Conservation (phyloP, 2,113 vertebrate genomes). For the Cavia porcellus region DNA sequence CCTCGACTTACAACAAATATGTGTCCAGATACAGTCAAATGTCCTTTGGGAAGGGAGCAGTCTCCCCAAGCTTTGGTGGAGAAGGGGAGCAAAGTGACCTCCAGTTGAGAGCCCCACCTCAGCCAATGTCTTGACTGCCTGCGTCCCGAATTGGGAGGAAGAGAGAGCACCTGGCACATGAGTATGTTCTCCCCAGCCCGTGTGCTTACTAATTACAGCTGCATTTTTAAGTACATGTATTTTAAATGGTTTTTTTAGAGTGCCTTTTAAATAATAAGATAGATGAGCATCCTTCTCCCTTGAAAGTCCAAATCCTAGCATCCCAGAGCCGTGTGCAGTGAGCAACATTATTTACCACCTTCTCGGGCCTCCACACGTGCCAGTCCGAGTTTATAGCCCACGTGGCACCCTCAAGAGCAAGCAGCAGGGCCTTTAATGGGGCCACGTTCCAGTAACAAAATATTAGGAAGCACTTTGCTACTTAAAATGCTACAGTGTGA, state of each 20-base stretch:
- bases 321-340: neutral
- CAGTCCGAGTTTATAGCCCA: neutral
- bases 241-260: neutral
- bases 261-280: constrained; percentile 26
- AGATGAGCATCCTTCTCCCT: neutral
- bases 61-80: neutral
- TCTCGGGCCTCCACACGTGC: accelerated
- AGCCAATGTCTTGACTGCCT: neutral
- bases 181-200: neutral
- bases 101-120: neutral
- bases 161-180: accelerated
- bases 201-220: neutral
- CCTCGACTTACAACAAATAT: accelerated
- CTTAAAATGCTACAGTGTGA: neutral
- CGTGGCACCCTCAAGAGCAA: accelerated
- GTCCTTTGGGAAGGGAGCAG: neutral
- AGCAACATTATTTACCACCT: neutral
- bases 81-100: neutral
- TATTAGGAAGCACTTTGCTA: neutral
- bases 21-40: neutral
- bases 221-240: neutral
- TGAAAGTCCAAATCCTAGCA: neutral
- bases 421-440: neutral
- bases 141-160: neutral
- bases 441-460: neutral